These are phyloP conservation scores for Alosa alosa DNA, from an alignment of 2,113 vertebrate species.

Conservation along the genomic window DNA sequence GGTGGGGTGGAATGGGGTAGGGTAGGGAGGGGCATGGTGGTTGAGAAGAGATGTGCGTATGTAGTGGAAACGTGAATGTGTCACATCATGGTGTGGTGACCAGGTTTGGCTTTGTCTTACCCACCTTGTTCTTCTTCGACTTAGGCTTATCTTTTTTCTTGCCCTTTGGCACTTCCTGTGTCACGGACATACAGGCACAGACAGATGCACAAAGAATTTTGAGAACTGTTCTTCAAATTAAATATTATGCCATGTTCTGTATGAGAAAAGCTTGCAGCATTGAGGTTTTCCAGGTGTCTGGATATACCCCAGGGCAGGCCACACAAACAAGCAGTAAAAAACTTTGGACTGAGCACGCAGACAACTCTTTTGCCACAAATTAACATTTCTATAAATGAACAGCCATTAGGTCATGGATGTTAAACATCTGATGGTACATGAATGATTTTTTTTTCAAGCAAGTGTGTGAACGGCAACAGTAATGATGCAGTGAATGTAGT, in stretches of 20 bases:
- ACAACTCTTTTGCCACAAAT: too few relatives aligned
- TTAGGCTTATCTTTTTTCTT: conserved; percentile 64
- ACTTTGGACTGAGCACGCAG: neutral
- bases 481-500: neutral
- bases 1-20: too few relatives aligned
- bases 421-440: neutral
- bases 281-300: neutral
- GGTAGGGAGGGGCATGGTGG: neutral
- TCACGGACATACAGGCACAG: conserved; percentile 61
- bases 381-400: neutral
- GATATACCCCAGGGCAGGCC: neutral
- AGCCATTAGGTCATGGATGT: neutral
- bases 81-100: neutral
- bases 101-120: conserved; percentile 25
- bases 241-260: neutral
- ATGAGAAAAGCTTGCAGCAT: neutral
- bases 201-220: conserved; percentile 38
- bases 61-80: neutral
- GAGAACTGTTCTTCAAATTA: neutral
- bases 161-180: conserved; percentile 62
- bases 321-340: neutral
- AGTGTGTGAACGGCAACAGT: neutral
- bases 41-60: neutral
- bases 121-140: conserved; percentile 56
- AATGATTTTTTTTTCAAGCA: neutral